phyloP scores from a whole-genome alignment of 2,797 vertebrate genomes.

The Bradypodion pumilum region DNA sequence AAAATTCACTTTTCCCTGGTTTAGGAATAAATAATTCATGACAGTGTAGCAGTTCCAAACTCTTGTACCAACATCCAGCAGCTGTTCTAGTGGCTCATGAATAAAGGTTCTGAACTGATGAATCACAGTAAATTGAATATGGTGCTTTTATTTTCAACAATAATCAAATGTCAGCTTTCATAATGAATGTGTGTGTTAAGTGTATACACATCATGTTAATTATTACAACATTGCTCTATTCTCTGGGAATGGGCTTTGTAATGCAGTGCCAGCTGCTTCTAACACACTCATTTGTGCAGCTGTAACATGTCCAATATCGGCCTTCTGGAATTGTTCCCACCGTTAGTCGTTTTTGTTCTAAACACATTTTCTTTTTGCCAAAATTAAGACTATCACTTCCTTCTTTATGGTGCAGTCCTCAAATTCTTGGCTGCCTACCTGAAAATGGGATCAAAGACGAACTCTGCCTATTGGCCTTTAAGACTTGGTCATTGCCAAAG shows the following conservation, averaged over 20 bases:
- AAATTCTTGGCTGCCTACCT: neutral
- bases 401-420: neutral
- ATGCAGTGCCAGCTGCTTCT: slow-evolving; percentile 18
- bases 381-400: neutral
- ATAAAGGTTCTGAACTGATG: slow-evolving; percentile 52
- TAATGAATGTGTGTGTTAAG: slow-evolving; percentile 48
- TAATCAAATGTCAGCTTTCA: slow-evolving; percentile 24
- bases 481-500: neutral
- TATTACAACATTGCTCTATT: slow-evolving; percentile 36
- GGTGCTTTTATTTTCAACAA: slow-evolving; percentile 18
- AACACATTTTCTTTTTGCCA: neutral
- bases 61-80: slow-evolving; percentile 52
- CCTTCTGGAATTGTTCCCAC: neutral
- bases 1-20: slow-evolving; percentile 31
- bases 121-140: slow-evolving; percentile 44
- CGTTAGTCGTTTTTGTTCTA: neutral
- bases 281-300: slow-evolving; percentile 17
- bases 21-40: slow-evolving; percentile 50
- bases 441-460: neutral
- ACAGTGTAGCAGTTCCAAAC: slow-evolving; percentile 37
- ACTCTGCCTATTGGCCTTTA: no score
- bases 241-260: slow-evolving; percentile 7
- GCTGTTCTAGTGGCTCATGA: slow-evolving; percentile 51
- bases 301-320: neutral
- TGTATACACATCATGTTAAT: slow-evolving; percentile 52